Evolutionary conservation across 2,888 invertebrate genomes (phyloP).

Genomic region (Apomyelois bistriatella): DNA sequence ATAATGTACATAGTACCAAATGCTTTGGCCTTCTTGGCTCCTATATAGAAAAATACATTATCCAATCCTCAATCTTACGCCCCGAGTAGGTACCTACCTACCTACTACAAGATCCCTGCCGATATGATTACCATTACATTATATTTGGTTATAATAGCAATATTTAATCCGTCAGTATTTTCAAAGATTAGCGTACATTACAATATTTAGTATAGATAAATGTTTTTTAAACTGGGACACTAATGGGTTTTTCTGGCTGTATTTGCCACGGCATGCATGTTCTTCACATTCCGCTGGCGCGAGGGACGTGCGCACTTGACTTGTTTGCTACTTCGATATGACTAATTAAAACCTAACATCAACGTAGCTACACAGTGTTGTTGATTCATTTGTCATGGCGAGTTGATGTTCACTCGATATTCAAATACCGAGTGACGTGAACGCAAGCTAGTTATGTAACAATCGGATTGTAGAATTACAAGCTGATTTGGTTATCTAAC

Average conservation of each 20-base stretch:
- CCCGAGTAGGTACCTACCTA: too few relatives aligned
- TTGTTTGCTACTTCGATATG: not conserved
- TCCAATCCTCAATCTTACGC: too few relatives aligned
- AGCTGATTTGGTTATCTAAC: conserved; percentile 26
- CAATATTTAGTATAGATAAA: too few relatives aligned
- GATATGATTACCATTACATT: too few relatives aligned
- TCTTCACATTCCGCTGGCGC: not conserved
- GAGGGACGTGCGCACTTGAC: not conserved
- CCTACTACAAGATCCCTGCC: too few relatives aligned
- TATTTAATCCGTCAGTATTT: too few relatives aligned
- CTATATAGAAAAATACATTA: too few relatives aligned
- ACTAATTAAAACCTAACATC: conserved; percentile 4
- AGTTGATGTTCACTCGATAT: not conserved
- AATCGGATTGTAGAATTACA: conserved; percentile 19
- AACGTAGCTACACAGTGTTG: not conserved
- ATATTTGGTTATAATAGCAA: too few relatives aligned
- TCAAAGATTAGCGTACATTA: too few relatives aligned
- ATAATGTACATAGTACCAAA: too few relatives aligned
- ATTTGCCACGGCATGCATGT: not conserved
- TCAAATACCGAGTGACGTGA: conserved; percentile 28
- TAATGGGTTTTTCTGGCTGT: not conserved
- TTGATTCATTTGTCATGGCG: not conserved
- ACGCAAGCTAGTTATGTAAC: conserved; percentile 24
- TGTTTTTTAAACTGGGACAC: not conserved
- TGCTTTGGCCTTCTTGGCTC: too few relatives aligned